These are phyloP conservation scores for Heliconius erato DNA, from an alignment of 2,888 invertebrate species.

Conservation along the genomic window DNA sequence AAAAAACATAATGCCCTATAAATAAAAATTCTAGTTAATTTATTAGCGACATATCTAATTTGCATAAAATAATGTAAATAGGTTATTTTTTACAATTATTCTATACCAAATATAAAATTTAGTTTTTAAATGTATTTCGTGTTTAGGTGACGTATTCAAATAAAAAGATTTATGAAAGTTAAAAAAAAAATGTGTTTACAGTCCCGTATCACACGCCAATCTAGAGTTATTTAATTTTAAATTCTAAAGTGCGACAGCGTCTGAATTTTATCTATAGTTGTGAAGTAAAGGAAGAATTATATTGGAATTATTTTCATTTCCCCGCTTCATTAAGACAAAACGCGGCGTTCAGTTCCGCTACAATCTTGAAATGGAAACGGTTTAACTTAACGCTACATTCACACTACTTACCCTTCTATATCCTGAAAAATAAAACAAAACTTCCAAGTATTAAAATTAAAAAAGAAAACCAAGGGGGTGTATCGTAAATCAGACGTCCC, in stretches of 20 bases:
- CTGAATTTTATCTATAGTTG: neutral
- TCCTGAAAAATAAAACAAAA: neutral
- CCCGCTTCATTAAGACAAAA: neutral
- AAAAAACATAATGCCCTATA: conserved; percentile 43
- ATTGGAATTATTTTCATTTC: neutral
- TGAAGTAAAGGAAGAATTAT: neutral
- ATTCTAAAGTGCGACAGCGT: conserved; percentile 22
- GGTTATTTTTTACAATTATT: conserved; percentile 18
- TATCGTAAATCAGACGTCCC: conserved; percentile 83
- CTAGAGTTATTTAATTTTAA: conserved; percentile 43
- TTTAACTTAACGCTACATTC: neutral
- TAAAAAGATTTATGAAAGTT: conserved; percentile 11
- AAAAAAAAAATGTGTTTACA: conserved; percentile 34
- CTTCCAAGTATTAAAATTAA: conserved; percentile 60
- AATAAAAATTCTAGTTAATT: conserved; percentile 70
- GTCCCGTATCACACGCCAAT: conserved; percentile 47
- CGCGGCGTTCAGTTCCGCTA: neutral
- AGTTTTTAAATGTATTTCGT: conserved; percentile 27
- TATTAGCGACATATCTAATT: conserved; percentile 8
- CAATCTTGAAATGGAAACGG: neutral
- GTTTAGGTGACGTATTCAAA: conserved; percentile 22
- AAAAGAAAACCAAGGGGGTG: conserved; percentile 61
- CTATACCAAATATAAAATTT: conserved; percentile 7
- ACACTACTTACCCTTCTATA: neutral
- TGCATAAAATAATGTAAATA: conserved; percentile 17